Evolutionary conservation across 1,140 invertebrate genomes (phyloP), one percentile per base, ranked within the genome.

Genomic region (Gonioctena quinquepunctata): DNA sequence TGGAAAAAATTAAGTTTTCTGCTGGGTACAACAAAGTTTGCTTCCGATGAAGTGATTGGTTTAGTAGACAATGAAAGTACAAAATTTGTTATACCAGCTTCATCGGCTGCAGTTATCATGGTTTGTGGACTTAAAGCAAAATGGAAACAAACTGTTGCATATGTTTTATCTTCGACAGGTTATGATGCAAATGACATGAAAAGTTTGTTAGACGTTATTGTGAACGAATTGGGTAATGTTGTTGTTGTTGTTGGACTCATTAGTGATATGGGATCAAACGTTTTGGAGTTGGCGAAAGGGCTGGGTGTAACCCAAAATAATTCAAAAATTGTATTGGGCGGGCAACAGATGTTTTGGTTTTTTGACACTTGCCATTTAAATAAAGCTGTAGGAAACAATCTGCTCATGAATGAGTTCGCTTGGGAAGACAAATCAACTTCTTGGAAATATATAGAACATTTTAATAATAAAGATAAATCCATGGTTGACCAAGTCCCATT

Each of bases 21-120:
- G 13, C 26, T 26, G 60, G 60, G 22, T 28, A 27, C 19, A 62
- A 62, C 22, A 16, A 62, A 63, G 22, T 63, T n/a, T n/a, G n/a
- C n/a, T n/a, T n/a, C n/a, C n/a, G n/a, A n/a, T n/a, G n/a, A n/a
- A n/a, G n/a, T n/a, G 8, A 49, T 63, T n/a, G n/a, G n/a, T n/a
- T n/a, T n/a, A n/a, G n/a, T n/a, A n/a, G n/a, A n/a, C n/a, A n/a
- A n/a, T n/a, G 61, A 28, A 49, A 13, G 48, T 8, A 49, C 5
- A 48, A 63, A 63, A 50, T 54, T 16, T 8, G 7, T 6, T 18
- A 54, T 13, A 18, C 50, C 18, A 54, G 50, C 50, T 54, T 54
- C 50, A 19, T 54, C 8, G 6, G 50, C 50, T 13, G 50, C 50
- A 54, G 50, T 54, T 11, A 6, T 54, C 6, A 54, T 54, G 50